phyloP scores from a whole-genome alignment of 2,113 vertebrate species.

The Barbus barbus region DNA sequence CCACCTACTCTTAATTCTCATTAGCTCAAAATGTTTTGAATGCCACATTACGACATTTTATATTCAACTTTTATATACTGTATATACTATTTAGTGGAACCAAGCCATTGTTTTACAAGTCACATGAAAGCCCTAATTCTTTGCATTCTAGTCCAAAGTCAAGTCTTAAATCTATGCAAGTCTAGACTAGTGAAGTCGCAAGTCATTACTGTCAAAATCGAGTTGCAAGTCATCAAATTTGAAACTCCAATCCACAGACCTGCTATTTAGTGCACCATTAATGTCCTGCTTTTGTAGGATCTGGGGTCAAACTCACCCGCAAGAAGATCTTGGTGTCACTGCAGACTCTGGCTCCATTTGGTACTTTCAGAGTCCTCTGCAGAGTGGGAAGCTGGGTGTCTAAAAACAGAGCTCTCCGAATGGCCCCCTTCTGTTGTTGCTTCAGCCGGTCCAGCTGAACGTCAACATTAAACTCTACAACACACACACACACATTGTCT shows the following conservation, averaged over 20 bases:
- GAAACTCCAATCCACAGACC: too few species aligned
- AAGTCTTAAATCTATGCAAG: not conserved
- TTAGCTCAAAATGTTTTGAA: not conserved
- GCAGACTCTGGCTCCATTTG: slow-evolving; percentile 76
- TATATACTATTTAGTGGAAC: not conserved
- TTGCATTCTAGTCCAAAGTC: not conserved
- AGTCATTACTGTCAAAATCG: not conserved
- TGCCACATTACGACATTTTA: not conserved
- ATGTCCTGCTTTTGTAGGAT: not conserved
- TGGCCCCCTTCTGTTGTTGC: slow-evolving; percentile 84
- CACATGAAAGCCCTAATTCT: not conserved
- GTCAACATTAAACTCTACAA: slow-evolving; percentile 85
- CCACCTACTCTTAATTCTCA: not conserved
- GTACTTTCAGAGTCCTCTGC: slow-evolving; percentile 72
- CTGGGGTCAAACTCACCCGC: slow-evolving; percentile 68
- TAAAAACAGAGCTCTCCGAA: slow-evolving; percentile 83
- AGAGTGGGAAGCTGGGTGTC: slow-evolving; percentile 76
- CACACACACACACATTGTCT: slow-evolving; percentile 32
- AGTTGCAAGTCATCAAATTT: too few species aligned
- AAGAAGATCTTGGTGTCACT: slow-evolving; percentile 84
- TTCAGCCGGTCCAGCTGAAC: slow-evolving; percentile 85
- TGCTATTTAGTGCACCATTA: not conserved
- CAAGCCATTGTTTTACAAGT: not conserved
- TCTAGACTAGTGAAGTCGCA: not conserved
- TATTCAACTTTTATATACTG: too few species aligned